Evolutionary conservation across 2,113 vertebrate genomes (phyloP).

Genomic region (Elephas maximus): DNA sequence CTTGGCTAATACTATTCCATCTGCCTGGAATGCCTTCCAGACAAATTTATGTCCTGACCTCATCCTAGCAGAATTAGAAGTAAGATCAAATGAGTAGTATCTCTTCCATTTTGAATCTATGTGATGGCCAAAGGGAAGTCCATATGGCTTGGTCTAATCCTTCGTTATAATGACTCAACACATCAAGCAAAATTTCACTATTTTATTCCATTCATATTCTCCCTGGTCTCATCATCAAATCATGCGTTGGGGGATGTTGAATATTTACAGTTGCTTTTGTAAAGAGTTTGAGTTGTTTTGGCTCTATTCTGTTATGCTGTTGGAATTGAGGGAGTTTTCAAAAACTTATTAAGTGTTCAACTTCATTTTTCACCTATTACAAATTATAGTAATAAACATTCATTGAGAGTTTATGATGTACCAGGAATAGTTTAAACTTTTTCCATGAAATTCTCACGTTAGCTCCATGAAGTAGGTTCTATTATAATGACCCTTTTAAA

Average conservation of each 20-base stretch:
- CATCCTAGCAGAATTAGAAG: neutral
- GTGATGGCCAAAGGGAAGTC: neutral
- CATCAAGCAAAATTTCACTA: neutral
- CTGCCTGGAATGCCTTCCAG: neutral
- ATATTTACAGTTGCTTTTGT: conserved; percentile 42
- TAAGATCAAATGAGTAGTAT: neutral
- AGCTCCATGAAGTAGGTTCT: neutral
- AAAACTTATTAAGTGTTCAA: neutral
- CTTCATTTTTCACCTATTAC: conserved; percentile 21
- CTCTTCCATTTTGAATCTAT: neutral
- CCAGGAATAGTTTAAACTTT: conserved; percentile 30
- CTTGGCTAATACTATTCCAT: neutral
- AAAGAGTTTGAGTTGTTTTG: conserved; percentile 28
- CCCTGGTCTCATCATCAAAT: neutral
- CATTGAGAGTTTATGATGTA: neutral
- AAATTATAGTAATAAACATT: conserved; percentile 46
- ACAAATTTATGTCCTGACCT: neutral
- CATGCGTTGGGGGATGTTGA: neutral
- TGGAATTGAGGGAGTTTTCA: conserved; percentile 5
- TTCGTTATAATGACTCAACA: neutral
- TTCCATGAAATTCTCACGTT: conserved; percentile 35
- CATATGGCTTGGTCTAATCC: neutral
- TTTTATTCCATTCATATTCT: neutral
- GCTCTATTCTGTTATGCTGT: neutral
- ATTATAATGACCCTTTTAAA: conserved; percentile 31